phyloP scores from a whole-genome alignment of 1,140 invertebrate species.

The Neomicropteryx cornuta region DNA sequence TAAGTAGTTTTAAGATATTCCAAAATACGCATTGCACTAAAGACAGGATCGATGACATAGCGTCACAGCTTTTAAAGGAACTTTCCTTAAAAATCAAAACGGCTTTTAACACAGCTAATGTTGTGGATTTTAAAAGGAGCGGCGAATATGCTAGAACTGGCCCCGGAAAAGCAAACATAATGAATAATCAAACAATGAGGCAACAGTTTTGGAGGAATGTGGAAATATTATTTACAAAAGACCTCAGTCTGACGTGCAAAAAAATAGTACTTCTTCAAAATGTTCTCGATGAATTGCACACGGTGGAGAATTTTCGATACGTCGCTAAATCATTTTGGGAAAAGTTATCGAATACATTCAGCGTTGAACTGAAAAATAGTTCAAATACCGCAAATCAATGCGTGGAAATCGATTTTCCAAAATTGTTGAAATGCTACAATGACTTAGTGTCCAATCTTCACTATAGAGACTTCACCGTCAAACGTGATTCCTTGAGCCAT shows the following conservation, averaged over 20 bases:
- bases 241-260: slow-evolving; percentile 29
- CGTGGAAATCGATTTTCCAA: slow-evolving; percentile 82
- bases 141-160: slow-evolving; percentile 26
- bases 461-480: slow-evolving; percentile 40
- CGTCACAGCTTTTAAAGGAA: slow-evolving; percentile 25
- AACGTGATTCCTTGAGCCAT: slow-evolving; percentile 41
- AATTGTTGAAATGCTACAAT: slow-evolving; percentile 56
- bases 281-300: slow-evolving; percentile 38
- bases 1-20: slow-evolving; percentile 38
- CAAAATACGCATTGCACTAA: slow-evolving; percentile 37
- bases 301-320: slow-evolving; percentile 37
- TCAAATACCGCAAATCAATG: slow-evolving; percentile 72
- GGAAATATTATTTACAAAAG: slow-evolving; percentile 30
- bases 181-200: slow-evolving; percentile 36
- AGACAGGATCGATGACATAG: slow-evolving; percentile 31
- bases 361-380: slow-evolving; percentile 38
- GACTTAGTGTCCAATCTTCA: slow-evolving; percentile 40
- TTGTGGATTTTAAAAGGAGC: slow-evolving; percentile 29
- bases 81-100: slow-evolving; percentile 24
- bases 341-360: slow-evolving; percentile 34
- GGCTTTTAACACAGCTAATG: slow-evolving; percentile 26
- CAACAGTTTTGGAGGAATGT: slow-evolving; percentile 39
- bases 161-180: slow-evolving; percentile 35
- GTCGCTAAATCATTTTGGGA: slow-evolving; percentile 41
- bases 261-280: slow-evolving; percentile 43